Percentiles rank a stretch among this genome's conserved stretches.
phyloP scores from a whole-genome alignment of 2,888 invertebrate genomes.

The Pristionchus japonicus region DNA sequence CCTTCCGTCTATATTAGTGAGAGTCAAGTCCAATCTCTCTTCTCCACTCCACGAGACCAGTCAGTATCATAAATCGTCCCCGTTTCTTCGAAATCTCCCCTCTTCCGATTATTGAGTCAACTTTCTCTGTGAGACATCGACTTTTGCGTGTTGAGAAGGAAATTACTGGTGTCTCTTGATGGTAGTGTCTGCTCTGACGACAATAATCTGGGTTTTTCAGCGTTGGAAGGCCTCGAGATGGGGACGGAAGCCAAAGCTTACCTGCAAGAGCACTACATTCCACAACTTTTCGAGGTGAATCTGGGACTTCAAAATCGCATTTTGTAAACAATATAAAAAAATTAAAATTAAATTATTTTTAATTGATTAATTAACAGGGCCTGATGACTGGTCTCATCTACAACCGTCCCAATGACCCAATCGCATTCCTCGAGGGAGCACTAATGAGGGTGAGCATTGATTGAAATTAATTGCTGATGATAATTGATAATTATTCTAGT shows the following conservation, averaged over 20 bases:
- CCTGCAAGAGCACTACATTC: slow-evolving; percentile 77
- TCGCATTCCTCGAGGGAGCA: slow-evolving; percentile 69
- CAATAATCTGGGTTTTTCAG: background rate
- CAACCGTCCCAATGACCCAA: slow-evolving; percentile 77
- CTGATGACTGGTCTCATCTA: slow-evolving; percentile 79
- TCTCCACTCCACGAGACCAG: background rate
- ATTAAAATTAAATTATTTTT: background rate
- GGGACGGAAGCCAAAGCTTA: slow-evolving; percentile 77
- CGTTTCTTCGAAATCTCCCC: background rate
- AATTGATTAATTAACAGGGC: slow-evolving; percentile 75
- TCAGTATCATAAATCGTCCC: background rate
- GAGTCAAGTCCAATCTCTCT: slow-evolving; percentile 18
- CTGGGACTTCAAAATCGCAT: background rate
- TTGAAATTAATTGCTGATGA: background rate
- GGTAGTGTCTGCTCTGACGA: background rate
- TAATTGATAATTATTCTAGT: background rate
- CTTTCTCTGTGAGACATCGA: background rate
- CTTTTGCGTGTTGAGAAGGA: background rate
- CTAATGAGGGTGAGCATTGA: slow-evolving; percentile 46
- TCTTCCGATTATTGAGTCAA: background rate
- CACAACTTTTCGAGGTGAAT: slow-evolving; percentile 78
- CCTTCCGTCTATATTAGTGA: slow-evolving; percentile 24
- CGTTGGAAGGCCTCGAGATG: slow-evolving; percentile 54
- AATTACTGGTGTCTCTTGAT: too few species aligned
- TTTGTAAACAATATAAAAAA: background rate